Base-by-base conservation (phyloP, 2,888 invertebrate species). In the Diplolepis rosae region DNA sequence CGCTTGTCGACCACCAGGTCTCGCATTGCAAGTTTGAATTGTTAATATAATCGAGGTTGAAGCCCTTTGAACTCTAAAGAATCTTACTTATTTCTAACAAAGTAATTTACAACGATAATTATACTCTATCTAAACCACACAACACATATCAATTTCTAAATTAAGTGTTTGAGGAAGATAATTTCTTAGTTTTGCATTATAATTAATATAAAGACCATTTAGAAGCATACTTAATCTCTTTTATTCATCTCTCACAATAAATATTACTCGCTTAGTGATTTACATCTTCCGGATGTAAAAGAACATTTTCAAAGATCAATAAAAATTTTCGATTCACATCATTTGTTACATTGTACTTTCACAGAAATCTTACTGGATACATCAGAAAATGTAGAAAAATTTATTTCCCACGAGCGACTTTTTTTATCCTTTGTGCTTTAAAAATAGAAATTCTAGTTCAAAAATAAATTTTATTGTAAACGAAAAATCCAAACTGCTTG, bases 191-290 rank as follows among this genome's bases (percentile, higher is more conserved):
- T 27, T 13, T n/a, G 24, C 6, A 24, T n/a, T 27, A 4, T 51
- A 24, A 45, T n/a, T 45, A 4, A 45, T 45, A 7, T 18, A 7
- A 2, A 15, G 18, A 45, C n/a, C n/a, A 7, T 2, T 56, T 61
- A 39, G 32, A 61, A 56, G 56, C 35, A 61, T 61, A 24, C 35
- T 61, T 7, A 61, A 61, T 61, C 13, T 61, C 6, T 52, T 61
- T 61, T 61, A 61, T 61, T 61, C 24, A 61, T 27, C 22, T 35
- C 24, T 61, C 35, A 35, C 61, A 61, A 39, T 61, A 61, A 61
- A 61, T 61, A 61, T 61, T 61, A 61, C 22, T 61, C 35, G 24
- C 35, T 61, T 61, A 39, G 56, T 56, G 15, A 54, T 56, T 39
- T 18, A 32, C 24, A 56, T 13, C 22, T 22, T 32, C 39, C 35